These are phyloP conservation scores for Scalopus aquaticus DNA, from an alignment of 2,113 vertebrate species.

Conservation along the genomic window DNA sequence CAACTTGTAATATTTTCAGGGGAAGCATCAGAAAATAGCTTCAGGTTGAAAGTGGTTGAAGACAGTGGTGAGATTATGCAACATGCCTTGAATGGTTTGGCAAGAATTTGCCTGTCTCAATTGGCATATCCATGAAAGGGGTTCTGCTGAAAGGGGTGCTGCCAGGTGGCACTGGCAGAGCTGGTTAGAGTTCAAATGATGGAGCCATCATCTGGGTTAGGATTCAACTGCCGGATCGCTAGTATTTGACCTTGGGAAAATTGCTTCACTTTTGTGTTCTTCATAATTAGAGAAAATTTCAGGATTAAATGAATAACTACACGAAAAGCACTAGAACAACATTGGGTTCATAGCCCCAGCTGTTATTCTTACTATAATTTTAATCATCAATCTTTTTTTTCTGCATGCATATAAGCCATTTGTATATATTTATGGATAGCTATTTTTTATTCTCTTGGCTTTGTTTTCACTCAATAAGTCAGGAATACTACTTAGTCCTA, in stretches of 20 bases:
- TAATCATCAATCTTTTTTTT: not conserved
- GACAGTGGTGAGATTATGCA: not conserved
- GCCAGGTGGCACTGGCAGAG: not conserved
- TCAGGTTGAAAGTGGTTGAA: not conserved
- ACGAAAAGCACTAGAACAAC: not conserved
- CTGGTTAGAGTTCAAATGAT: not conserved
- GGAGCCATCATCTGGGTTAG: not conserved
- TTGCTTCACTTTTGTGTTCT: not conserved
- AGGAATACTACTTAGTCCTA: not conserved
- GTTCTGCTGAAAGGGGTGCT: not conserved
- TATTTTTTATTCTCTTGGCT: not conserved
- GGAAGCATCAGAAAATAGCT: not conserved
- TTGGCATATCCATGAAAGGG: not conserved
- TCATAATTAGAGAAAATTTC: not conserved
- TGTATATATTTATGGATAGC: not conserved
- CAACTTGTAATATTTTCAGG: not conserved
- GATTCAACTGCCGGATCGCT: not conserved
- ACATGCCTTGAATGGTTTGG: not conserved
- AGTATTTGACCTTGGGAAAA: not conserved
- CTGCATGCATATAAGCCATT: not conserved
- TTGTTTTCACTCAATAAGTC: not conserved
- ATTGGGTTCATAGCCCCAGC: not conserved
- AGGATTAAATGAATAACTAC: not conserved
- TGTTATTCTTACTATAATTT: not conserved
- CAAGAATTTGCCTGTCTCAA: not conserved